A percentile compares a stretch with the other conserved stretches of the same genome.
Conservation (phyloP, 2,888 invertebrate species). For the Panopea generosa region DNA sequence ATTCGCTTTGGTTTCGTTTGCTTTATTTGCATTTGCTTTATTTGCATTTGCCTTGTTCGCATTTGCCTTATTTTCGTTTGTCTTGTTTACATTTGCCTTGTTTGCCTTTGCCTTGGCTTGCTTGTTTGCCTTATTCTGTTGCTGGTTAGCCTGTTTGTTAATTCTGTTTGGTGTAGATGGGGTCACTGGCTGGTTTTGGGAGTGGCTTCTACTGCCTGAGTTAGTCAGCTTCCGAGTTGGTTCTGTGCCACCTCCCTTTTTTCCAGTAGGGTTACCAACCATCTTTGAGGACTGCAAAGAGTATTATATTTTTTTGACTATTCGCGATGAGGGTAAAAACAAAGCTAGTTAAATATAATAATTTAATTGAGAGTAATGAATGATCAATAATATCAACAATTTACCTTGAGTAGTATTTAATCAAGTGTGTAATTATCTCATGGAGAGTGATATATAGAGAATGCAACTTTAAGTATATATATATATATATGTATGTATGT, state of each 20-base stretch:
- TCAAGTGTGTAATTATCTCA: too few relatives aligned
- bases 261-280: constrained; percentile 46
- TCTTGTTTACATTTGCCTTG: neutral
- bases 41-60: constrained; percentile 10
- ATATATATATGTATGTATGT: too few relatives aligned
- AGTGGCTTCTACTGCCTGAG: constrained; percentile 27
- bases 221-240: constrained; percentile 28
- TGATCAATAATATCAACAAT: too few relatives aligned
- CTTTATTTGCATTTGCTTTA: neutral
- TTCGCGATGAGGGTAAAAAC: neutral
- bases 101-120: constrained; percentile 11
- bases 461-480: too few relatives aligned
- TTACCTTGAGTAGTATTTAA: too few relatives aligned
- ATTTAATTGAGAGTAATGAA: too few relatives aligned
- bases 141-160: constrained; percentile 23
- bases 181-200: constrained; percentile 13
- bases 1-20: too few relatives aligned
- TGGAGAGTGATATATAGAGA: too few relatives aligned
- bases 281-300: constrained; percentile 39
- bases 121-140: constrained; percentile 18
- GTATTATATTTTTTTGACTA: neutral
- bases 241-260: constrained; percentile 21
- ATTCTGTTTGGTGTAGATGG: constrained; percentile 4
- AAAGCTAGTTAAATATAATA: too few relatives aligned
- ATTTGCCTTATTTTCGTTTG: constrained; percentile 14